Evolutionary conservation across 2,797 vertebrate species (phyloP).

Genomic region (Lindbergichthys nudifrons): DNA sequence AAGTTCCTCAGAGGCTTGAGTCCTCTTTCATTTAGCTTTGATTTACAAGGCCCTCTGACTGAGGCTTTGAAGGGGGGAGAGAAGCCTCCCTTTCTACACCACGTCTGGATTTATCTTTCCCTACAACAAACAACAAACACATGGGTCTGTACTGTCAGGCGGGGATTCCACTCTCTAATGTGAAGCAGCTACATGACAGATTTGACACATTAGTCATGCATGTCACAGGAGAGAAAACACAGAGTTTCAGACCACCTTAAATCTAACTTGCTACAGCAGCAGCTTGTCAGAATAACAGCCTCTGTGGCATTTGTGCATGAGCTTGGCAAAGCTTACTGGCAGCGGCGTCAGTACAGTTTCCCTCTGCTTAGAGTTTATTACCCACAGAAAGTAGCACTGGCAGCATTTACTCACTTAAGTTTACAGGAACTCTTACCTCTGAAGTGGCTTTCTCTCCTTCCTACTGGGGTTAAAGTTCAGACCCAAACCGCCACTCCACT

Average conservation of each 20-base stretch:
- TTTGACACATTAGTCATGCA: background rate
- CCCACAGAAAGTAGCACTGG: constrained; percentile 35
- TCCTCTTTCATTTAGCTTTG: constrained; percentile 72
- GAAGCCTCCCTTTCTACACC: background rate
- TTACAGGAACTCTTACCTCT: constrained; percentile 75
- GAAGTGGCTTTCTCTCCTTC: constrained; percentile 67
- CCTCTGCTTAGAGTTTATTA: constrained; percentile 17
- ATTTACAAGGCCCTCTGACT: constrained; percentile 62
- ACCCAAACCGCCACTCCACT: constrained; percentile 49
- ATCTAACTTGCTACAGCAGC: constrained; percentile 14
- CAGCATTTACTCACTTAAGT: constrained; percentile 27
- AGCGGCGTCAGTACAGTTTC: background rate
- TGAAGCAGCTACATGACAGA: constrained; percentile 9
- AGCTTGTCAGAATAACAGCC: constrained; percentile 24
- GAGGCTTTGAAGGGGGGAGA: constrained; percentile 6
- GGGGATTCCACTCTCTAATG: constrained; percentile 10
- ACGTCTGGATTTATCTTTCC: constrained; percentile 11
- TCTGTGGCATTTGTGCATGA: constrained; percentile 1
- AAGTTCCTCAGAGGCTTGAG: constrained; percentile 52
- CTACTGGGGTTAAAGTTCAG: constrained; percentile 67
- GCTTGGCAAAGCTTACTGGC: constrained; percentile 34
- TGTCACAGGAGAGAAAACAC: constrained; percentile 21
- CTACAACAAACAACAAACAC: constrained; percentile 14
- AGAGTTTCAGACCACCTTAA: constrained; percentile 40
- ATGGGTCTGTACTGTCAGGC: constrained; percentile 17